These are phyloP conservation scores for Laticauda laticaudata DNA, from an alignment of 2,113 vertebrate species.

Conservation along the genomic window DNA sequence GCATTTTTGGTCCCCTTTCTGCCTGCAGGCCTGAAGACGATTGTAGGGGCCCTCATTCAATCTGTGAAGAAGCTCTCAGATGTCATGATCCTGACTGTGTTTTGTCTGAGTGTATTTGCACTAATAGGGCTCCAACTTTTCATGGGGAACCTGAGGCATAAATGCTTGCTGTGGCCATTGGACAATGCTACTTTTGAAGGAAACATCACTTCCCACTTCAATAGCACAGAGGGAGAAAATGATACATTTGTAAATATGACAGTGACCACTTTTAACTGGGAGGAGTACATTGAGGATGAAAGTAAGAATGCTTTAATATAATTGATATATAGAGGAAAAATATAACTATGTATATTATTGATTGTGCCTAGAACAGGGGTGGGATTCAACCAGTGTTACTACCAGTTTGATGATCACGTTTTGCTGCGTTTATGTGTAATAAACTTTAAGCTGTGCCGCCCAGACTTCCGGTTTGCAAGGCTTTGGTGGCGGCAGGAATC, in stretches of 20 bases:
- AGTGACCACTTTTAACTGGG: constrained; percentile 75
- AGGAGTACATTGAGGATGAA: constrained; percentile 76
- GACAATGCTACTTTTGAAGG: constrained; percentile 69
- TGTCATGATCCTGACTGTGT: constrained; percentile 97
- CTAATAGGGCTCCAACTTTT: constrained; percentile 97
- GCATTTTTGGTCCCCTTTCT: constrained; percentile 32
- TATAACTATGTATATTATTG: background rate
- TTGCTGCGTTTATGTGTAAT: too few species aligned
- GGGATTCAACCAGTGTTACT: too few species aligned
- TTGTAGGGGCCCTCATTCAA: constrained; percentile 94
- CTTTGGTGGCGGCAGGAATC: too few species aligned
- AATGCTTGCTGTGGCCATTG: constrained; percentile 79
- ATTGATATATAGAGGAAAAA: background rate
- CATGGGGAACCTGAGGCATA: constrained; percentile 96
- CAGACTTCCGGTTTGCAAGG: too few species aligned
- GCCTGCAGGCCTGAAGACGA: constrained; percentile 90
- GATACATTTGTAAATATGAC: constrained; percentile 66
- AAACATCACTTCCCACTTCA: constrained; percentile 67
- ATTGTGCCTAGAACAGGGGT: background rate
- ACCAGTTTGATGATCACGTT: too few species aligned
- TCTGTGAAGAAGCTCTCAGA: constrained; percentile 96
- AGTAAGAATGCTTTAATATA: constrained; percentile 73
- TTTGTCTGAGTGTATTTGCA: constrained; percentile 96
- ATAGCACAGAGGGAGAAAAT: constrained; percentile 66
- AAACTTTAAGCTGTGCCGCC: too few species aligned